Evolutionary conservation across 2,888 invertebrate species (phyloP).

Genomic region (Dugesia japonica): DNA sequence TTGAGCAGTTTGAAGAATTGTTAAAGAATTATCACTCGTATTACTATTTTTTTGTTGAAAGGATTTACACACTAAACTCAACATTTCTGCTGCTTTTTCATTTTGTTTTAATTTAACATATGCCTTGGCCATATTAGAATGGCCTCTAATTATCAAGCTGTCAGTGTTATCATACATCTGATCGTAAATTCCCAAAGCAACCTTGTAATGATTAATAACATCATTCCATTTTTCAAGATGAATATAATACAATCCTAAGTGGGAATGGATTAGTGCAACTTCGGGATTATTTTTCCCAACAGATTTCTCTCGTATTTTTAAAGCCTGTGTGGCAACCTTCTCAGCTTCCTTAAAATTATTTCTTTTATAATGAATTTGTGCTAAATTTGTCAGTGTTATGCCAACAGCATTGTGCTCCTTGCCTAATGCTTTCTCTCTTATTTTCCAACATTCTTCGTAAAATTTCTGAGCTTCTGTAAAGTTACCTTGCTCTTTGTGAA

Average conservation of each 20-base stretch:
- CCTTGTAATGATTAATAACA: not conserved
- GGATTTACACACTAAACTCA: not conserved
- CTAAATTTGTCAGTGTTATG: not conserved
- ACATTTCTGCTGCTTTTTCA: not conserved
- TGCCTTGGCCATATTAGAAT: not conserved
- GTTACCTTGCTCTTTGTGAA: not conserved
- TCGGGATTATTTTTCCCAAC: not conserved
- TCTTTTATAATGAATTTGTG: not conserved
- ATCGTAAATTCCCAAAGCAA: not conserved
- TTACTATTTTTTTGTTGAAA: slow-evolving; percentile 4
- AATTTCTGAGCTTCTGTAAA: not conserved
- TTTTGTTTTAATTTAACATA: slow-evolving; percentile 12
- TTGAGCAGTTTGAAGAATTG: not conserved
- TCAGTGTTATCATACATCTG: not conserved
- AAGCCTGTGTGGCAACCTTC: not conserved
- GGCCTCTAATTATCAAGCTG: not conserved
- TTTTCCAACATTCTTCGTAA: not conserved
- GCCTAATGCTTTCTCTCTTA: slow-evolving; percentile 10
- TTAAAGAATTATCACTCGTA: not conserved
- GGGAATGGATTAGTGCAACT: not conserved
- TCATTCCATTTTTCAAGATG: not conserved
- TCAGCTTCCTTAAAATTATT: slow-evolving; percentile 14
- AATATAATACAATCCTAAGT: not conserved
- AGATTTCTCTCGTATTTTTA: not conserved
- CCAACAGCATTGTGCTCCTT: slow-evolving; percentile 16